Base-by-base conservation (phyloP, 2,888 invertebrate genomes). In the Eucera pruinosa region DNA sequence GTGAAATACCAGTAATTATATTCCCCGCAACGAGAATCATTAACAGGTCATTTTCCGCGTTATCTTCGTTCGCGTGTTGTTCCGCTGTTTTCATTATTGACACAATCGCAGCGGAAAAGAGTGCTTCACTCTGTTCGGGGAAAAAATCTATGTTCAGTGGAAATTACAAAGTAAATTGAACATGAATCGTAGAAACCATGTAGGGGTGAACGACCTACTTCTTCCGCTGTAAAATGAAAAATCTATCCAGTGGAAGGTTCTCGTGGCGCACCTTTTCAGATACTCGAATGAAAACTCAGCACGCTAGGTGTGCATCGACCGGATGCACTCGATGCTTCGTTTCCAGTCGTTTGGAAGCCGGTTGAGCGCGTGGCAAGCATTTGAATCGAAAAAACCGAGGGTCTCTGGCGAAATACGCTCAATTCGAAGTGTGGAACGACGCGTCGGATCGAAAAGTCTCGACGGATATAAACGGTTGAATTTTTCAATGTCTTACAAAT, bases 1-100 rank as follows among this genome's bases (percentile, higher is more conserved):
- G 15, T 48, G 45, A 15, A 61, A 61, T 66, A 11, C 41, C 11
- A 43, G 25, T 47, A 67, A 67, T 62, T 62, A 71, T 58, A 61
- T 62, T 15, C n/a, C 7, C 13, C 3, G 1, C 33, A 3, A 55
- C 7, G 45, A 4, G 36, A 36, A 48, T 71, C 55, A 15, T 65
- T 57, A 57, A 57, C 41, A 43, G 25, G 3, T 25, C 18, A 30
- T 41, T 58, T 30, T 11, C 11, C 15, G 43, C 13, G 6, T n/a
- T 20, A 3, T n/a, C 18, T 3, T 2, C 11, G 41, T 43, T 52
- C 27, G 27, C 27, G 36, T 30, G 64, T 13, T 18, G 48, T 36
- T 36, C 25, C 4, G 20, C 11, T 13, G 9, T 43, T 33, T 13
- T 13, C 43, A 15, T 45, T 60, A 43, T 20, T 30, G 18, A 18